Evolutionary conservation across 2,888 invertebrate species (phyloP).

Genomic region (Mechanitis mazaeus): DNA sequence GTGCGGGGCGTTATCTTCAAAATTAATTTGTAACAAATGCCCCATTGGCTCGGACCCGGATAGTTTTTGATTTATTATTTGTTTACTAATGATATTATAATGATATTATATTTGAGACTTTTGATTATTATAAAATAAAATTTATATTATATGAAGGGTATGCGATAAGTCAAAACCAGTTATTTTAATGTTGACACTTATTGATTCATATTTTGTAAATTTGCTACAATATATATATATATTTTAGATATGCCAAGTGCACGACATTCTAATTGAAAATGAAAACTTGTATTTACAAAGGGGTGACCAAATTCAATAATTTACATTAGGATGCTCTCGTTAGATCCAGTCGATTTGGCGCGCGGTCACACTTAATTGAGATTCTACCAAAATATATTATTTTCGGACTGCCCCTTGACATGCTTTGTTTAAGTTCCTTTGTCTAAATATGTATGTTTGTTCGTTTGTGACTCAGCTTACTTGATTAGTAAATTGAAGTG

Average conservation of each 20-base stretch:
- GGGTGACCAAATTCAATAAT: constrained; percentile 41
- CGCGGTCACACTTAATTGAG: constrained; percentile 52
- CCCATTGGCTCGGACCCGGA: constrained; percentile 26
- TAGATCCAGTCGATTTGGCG: constrained; percentile 63
- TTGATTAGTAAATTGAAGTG: background rate
- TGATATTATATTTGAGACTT: background rate
- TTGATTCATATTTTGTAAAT: too few species aligned
- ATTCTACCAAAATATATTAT: constrained; percentile 60
- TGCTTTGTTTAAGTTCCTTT: constrained; percentile 33
- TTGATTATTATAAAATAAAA: constrained; percentile 10
- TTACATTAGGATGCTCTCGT: constrained; percentile 42
- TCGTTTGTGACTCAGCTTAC: constrained; percentile 28
- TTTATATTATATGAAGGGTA: too few species aligned
- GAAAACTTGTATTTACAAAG: background rate
- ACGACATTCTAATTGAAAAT: too few species aligned
- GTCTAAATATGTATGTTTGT: constrained; percentile 7
- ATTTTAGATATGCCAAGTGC: too few species aligned
- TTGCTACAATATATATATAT: too few species aligned
- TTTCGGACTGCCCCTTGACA: constrained; percentile 41
- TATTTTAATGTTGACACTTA: too few species aligned
- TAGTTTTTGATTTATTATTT: constrained; percentile 46
- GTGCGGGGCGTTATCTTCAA: constrained; percentile 50
- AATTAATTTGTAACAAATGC: constrained; percentile 56
- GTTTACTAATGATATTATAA: constrained; percentile 12
- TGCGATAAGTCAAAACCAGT: too few species aligned